Evolutionary conservation across 1,140 invertebrate species (phyloP), one percentile per base, ranked within the genome.

Genomic region (Drosophila willistoni): DNA sequence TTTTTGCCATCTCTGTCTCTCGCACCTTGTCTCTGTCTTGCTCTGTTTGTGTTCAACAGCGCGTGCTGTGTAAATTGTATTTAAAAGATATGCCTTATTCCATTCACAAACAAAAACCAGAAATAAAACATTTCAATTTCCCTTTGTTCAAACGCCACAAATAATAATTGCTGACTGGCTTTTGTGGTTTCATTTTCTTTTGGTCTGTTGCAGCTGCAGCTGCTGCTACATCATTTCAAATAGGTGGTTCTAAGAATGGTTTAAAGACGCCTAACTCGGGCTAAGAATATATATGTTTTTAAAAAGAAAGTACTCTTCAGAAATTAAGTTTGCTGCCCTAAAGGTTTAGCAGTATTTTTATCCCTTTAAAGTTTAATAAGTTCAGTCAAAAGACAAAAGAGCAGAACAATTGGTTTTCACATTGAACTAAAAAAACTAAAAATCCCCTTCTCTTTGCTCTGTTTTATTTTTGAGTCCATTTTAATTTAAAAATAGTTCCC

Each of bases 41-140:
- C 5, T 57, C 47, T 54, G 41, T 39, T 73, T 44, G 51, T 59
- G 64, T 61, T 62, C 81, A 78, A 17, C 76, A 65, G 61, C 66
- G 70, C 77, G 68, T 87, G 80, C 84, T 80, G 89, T 87, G 75
- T 87, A 89, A 89, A 84, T 89, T 89, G 84, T 87, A 89, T 87
- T 89, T 83, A 80, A 89, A 83, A 83, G 73, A 87, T 80, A 69
- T 74, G 47, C 72, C 64, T 59, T 68, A 51, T 65, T 65, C 73
- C 73, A 29, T 29, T 29, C 29, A 76, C 17, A 36, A 64, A 73
- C 73, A 33, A 77, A 29, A 77, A 77, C 73, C 66, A 70, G 77
- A 70, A 67, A 87, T 72, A 76, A 79, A 75, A 79, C 25, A 65
- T 68, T 83, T 71, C 64, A 39, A 65, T 68, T 83, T 71, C 64